Percentiles rank a stretch among this genome's conserved stretches.
Conservation (phyloP, 2,888 invertebrate species). For the Sinelater perroti region DNA sequence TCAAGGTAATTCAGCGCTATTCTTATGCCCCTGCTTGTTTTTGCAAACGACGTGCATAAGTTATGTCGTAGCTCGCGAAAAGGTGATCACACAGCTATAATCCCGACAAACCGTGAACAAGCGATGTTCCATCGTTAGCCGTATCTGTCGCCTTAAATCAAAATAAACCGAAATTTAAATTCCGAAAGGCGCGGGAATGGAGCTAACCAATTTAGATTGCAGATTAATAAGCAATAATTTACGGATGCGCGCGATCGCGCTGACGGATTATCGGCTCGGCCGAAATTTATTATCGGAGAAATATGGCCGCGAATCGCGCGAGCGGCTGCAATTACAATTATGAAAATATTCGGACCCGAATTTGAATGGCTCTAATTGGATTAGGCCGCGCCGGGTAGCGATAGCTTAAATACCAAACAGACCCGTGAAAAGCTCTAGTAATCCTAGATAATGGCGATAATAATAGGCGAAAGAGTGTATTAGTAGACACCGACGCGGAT, state of each 20-base stretch:
- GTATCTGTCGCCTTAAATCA: conserved; percentile 4
- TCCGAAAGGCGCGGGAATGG: conserved; percentile 9
- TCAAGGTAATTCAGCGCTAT: too few species aligned
- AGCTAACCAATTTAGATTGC: conserved; percentile 23
- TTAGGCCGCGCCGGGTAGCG: conserved; percentile 23
- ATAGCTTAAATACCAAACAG: conserved; percentile 26
- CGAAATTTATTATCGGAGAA: conserved; percentile 26
- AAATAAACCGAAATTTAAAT: conserved; percentile 12
- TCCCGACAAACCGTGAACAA: too few species aligned
- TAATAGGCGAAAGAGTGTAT: conserved; percentile 27
- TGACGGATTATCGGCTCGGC: conserved; percentile 25
- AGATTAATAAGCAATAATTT: conserved; percentile 29
- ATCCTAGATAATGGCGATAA: conserved; percentile 31
- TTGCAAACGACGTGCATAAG: too few species aligned
- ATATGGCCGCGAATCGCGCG: conserved; percentile 14
- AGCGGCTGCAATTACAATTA: conserved; percentile 34
- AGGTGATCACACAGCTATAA: too few species aligned
- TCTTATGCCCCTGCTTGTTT: too few species aligned
- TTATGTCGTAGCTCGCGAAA: too few species aligned
- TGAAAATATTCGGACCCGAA: conserved; percentile 28
- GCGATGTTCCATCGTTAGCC: too few species aligned
- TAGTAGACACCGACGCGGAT: conserved; percentile 15
- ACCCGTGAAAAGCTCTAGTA: conserved; percentile 26
- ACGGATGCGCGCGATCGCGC: conserved; percentile 17
- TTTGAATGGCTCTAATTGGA: conserved; percentile 35